Evolutionary conservation across 2,888 invertebrate genomes (phyloP), one percentile per base, ranked within the genome.

Genomic region (Melanostoma mellinum): DNA sequence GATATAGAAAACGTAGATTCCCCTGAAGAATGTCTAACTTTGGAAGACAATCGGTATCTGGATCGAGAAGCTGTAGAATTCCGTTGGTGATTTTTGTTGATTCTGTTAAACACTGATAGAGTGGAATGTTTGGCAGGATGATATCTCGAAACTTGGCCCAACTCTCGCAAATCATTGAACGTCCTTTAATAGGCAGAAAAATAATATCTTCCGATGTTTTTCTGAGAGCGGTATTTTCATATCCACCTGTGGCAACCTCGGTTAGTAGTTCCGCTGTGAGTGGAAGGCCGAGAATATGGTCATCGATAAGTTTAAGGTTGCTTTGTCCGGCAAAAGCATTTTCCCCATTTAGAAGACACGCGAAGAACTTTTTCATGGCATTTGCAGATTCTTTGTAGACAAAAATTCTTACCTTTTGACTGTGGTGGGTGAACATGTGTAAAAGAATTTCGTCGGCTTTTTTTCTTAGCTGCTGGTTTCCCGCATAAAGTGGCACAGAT

Each of bases 1-100:
- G 88, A 56, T 88, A 91, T 55, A 91, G 77, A 68, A 88, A 90
- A 32, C 88, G 85, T 2, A 89, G 58, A 76, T 90, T 91, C 4
- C 89, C 89, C 20, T 89, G 88, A 69, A 91, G 58, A 5, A 88
- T 82, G 5, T 87, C 78, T 0, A 86, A 8, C 8, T 78, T 69
- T 0, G 88, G 87, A 4, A 90, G 9, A 6, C 85, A 84, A 0
- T 61, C 55, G 2, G 65, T 69, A 61, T 90, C 89, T 0, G 91
- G 91, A 85, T 90, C 86, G 1, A 88, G 85, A 2, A 91, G 50
- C 42, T 88, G 85, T 50, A 89, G 86, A 2, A 89, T 10, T 2
- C 85, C 75, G 0, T 63, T 46, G 3, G 87, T 52, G n/a, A 89
- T 85, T 35, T 87, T 86, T 4, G 76, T 77, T 0, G 86, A 86